These are phyloP conservation scores for Sebastes dallii DNA, from an alignment of 2,797 vertebrate species.

Conservation along the genomic window DNA sequence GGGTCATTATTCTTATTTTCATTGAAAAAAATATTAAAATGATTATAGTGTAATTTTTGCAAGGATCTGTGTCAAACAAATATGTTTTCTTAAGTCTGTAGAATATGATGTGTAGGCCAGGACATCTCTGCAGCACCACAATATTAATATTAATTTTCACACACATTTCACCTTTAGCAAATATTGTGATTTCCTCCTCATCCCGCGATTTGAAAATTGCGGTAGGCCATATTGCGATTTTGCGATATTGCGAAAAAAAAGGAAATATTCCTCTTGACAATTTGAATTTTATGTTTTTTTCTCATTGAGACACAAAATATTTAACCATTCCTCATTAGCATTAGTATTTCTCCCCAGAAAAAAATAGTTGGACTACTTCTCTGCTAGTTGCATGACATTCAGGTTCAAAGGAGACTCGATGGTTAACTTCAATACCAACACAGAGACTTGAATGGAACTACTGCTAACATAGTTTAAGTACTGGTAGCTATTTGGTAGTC, in stretches of 20 bases:
- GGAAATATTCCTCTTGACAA: no score
- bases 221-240: fast-evolving
- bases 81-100: no score
- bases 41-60: no score
- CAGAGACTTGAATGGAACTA: neutral
- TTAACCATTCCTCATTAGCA: neutral
- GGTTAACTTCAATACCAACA: neutral
- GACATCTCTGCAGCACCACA: no score
- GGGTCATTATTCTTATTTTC: no score
- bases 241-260: no score
- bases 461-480: neutral
- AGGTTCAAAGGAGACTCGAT: neutral
- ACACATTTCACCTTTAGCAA: no score
- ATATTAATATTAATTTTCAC: no score
- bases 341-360: neutral
- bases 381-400: neutral
- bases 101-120: no score
- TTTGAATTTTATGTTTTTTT: neutral
- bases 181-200: fast-evolving
- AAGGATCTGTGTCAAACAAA: no score
- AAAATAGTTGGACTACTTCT: neutral
- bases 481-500: neutral
- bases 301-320: neutral
- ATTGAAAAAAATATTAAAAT: no score
- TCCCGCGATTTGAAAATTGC: no score